Conservation (phyloP, 1,140 invertebrate species). For the Camponotus pennsylvanicus region DNA sequence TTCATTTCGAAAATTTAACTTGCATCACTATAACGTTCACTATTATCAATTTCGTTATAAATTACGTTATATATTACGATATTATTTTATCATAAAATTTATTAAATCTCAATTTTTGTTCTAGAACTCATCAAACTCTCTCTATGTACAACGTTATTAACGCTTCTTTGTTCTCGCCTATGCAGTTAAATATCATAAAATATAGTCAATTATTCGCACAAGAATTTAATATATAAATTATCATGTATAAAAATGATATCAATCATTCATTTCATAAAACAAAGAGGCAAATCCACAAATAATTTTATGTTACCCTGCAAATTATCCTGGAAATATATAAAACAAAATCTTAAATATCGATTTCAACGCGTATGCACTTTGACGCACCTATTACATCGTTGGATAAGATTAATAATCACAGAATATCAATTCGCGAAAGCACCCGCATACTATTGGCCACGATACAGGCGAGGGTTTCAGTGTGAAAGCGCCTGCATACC, state of each 20-base stretch:
- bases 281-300: background rate
- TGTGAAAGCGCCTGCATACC: constrained; percentile 59
- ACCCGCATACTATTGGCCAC: background rate
- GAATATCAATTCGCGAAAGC: background rate
- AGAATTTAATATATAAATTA: too few relatives aligned
- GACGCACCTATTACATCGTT: background rate
- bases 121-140: background rate
- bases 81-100: background rate
- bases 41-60: background rate
- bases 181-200: background rate
- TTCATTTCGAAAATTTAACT: constrained; percentile 15
- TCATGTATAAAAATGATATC: background rate
- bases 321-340: background rate
- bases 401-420: constrained; percentile 20
- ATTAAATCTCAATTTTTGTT: constrained; percentile 4
- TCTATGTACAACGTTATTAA: background rate
- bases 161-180: background rate
- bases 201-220: too few relatives aligned
- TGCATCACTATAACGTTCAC: background rate
- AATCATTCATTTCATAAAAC: background rate
- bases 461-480: constrained; percentile 8
- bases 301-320: background rate
- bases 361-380: background rate
- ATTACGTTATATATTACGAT: too few relatives aligned
- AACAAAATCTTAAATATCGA: background rate